Percentiles rank a stretch among this genome's conserved stretches.
These are phyloP conservation scores for Erebia aethiops DNA, from an alignment of 2,888 invertebrate species.

Conservation along the genomic window DNA sequence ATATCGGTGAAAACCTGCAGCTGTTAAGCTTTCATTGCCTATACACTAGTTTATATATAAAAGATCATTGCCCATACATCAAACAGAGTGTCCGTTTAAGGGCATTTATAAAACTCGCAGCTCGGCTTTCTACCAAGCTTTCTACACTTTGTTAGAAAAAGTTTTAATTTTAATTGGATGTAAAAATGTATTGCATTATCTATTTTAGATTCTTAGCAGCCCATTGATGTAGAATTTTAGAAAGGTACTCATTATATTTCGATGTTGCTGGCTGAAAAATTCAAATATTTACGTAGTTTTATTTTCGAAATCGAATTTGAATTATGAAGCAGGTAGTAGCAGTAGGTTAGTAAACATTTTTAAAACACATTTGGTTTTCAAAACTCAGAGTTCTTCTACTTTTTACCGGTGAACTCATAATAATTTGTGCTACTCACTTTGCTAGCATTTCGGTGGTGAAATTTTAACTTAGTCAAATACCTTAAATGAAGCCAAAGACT, in stretches of 20 bases:
- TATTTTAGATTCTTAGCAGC: neutral
- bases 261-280: neutral
- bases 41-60: neutral
- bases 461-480: too few species aligned
- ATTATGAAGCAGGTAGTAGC: too few species aligned
- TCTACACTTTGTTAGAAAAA: neutral
- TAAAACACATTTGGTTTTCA: too few species aligned
- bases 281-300: neutral
- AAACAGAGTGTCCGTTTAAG: slow-evolving; percentile 21
- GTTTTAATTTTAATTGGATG: neutral
- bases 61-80: slow-evolving; percentile 15
- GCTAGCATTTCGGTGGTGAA: too few species aligned
- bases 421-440: too few species aligned
- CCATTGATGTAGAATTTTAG: too few species aligned
- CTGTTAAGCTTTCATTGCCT: neutral
- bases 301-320: neutral
- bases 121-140: slow-evolving; percentile 5
- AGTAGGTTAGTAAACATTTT: too few species aligned
- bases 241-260: too few species aligned
- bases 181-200: neutral
- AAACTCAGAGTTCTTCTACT: too few species aligned
- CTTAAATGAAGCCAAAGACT: too few species aligned
- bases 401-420: too few species aligned
- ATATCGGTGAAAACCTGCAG: too few species aligned
- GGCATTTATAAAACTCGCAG: slow-evolving; percentile 20